A percentile compares a stretch with the other conserved stretches of the same genome.
phyloP scores from a whole-genome alignment of 1,140 invertebrate genomes.

The Phymorhynchus buccinoides region DNA sequence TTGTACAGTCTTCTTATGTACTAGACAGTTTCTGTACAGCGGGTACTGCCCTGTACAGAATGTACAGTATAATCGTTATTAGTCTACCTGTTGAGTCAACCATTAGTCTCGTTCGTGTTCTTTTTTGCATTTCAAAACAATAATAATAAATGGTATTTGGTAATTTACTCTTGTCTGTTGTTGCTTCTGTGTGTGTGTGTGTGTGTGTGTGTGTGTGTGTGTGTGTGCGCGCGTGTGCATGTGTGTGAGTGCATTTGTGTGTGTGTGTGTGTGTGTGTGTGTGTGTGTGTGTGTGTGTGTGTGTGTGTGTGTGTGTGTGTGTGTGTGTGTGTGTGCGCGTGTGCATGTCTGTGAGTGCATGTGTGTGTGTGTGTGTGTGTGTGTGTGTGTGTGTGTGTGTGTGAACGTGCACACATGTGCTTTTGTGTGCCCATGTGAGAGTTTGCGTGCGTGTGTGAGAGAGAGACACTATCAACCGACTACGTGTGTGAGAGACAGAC shows the following conservation, averaged over 20 bases:
- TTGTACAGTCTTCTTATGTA: neutral
- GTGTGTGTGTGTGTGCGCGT: neutral
- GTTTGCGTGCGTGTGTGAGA: too few relatives aligned
- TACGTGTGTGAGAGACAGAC: too few relatives aligned
- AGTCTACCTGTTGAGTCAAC: neutral
- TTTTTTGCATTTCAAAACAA: neutral
- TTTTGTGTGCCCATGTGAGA: too few relatives aligned
- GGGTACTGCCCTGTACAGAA: too few relatives aligned
- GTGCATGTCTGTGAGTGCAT: neutral
- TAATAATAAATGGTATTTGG: too few relatives aligned
- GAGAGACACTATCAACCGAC: too few relatives aligned
- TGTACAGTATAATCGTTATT: conserved; percentile 1
- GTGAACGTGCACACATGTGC: too few relatives aligned
- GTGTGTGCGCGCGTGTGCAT: neutral
- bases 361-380: neutral
- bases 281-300: conserved; percentile 26
- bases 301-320: conserved; percentile 20
- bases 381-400: neutral
- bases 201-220: neutral
- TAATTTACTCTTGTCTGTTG: neutral
- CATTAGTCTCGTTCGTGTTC: neutral
- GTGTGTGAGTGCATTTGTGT: neutral
- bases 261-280: neutral
- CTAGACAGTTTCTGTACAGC: neutral
- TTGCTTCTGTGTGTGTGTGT: too few relatives aligned